phyloP scores from a whole-genome alignment of 2,113 vertebrate species.

The Petroica traversi region DNA sequence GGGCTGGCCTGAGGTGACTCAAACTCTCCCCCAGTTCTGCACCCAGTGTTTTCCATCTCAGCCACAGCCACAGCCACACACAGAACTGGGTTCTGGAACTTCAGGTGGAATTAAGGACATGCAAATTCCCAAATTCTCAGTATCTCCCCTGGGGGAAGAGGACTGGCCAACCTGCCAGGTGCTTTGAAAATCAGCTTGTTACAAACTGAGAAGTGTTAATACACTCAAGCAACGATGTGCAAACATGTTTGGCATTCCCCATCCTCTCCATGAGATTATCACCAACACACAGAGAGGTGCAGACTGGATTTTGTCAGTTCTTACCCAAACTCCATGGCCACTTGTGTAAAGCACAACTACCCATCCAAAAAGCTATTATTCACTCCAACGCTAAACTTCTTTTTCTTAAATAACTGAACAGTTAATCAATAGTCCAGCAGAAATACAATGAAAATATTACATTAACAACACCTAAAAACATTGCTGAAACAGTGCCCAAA shows the following conservation, averaged over 20 bases:
- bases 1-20: not conserved
- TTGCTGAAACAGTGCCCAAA: slow-evolving; percentile 2
- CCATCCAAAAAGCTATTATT: not conserved
- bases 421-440: slow-evolving; percentile 24
- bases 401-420: not conserved
- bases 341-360: not conserved
- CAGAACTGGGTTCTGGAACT: not conserved
- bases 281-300: not conserved
- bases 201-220: not conserved
- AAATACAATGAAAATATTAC: slow-evolving; percentile 36
- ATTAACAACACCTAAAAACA: slow-evolving; percentile 46
- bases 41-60: not conserved
- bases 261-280: not conserved
- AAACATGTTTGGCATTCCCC: not conserved
- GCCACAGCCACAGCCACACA: no score
- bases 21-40: not conserved
- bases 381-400: not conserved
- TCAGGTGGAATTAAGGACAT: not conserved
- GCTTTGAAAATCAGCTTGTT: not conserved
- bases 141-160: not conserved
- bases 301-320: not conserved
- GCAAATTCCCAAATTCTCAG: not conserved
- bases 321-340: not conserved
- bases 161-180: not conserved
- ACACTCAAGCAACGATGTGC: not conserved